Percentiles rank a stretch among this genome's conserved stretches.
phyloP scores from a whole-genome alignment of 1,140 invertebrate species.

The Scaptodrosophila lebanonensis region DNA sequence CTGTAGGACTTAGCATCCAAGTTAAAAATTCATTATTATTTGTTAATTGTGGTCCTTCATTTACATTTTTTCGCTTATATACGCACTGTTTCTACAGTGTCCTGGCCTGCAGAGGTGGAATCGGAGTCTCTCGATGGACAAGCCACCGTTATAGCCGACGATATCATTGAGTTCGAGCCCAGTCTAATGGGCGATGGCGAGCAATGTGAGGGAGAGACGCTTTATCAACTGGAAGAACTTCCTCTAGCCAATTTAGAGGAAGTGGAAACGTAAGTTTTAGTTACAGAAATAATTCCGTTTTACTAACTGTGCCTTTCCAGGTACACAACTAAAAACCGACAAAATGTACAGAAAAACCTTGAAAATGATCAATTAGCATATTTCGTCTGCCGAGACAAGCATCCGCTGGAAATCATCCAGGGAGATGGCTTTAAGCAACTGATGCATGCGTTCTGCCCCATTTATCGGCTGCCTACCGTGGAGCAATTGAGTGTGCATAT shows the following conservation, averaged over 20 bases:
- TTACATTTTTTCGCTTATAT: too few species aligned
- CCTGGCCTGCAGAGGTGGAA: conserved; percentile 6
- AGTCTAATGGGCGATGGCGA: conserved; percentile 6
- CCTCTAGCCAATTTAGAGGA: not conserved
- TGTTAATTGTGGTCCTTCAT: too few species aligned
- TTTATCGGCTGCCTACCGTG: conserved; percentile 6
- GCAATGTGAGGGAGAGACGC: not conserved
- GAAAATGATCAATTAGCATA: conserved; percentile 23
- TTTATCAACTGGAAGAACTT: conserved; percentile 14
- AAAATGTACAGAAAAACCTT: not conserved
- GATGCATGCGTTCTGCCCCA: conserved; percentile 14
- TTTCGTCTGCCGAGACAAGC: conserved; percentile 40
- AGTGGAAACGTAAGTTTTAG: not conserved
- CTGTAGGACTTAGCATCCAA: too few species aligned
- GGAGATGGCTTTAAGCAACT: conserved; percentile 34
- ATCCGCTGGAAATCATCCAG: conserved; percentile 10
- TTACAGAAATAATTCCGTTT: not conserved
- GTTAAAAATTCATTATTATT: too few species aligned
- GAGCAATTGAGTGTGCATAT: conserved; percentile 14
- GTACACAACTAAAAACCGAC: not conserved
- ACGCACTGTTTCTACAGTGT: too few species aligned
- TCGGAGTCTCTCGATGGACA: conserved; percentile 20
- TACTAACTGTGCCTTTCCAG: too few species aligned
- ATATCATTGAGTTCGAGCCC: conserved; percentile 45
- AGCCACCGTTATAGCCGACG: conserved; percentile 25